Base-by-base conservation (phyloP, 1,140 invertebrate species). In the Alviniconcha marisindica region DNA sequence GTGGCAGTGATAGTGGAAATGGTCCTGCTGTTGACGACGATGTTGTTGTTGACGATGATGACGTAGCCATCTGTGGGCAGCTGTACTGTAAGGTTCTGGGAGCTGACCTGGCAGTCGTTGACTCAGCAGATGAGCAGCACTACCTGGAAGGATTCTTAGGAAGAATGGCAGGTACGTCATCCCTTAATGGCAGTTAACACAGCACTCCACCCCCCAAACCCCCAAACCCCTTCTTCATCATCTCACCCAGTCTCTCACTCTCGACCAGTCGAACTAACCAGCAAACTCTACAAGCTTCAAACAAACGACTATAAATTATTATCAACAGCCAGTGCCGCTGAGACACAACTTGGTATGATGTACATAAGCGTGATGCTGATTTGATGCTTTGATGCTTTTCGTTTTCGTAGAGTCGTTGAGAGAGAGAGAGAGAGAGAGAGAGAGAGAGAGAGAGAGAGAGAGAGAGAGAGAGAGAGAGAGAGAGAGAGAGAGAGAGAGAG, bases 1-100 rank as follows among this genome's bases (percentile, higher is more conserved):
- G 21, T 42, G 38, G 42, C 10, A 4, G 21, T 73, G 36, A 73
- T 73, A 42, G 4, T 48, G 44, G 18, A 10, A 18, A 48, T 48
- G 44, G 18, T 48, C 7, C 5, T 48, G 44, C 5, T 48, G 18
- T 28, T 74, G 36, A 74, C 18, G 12, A 5, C 2, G 36, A 74
- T 42, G 36, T 18, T 40, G 14, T 18, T 42, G 42, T 12, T 42
- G 71, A 5, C 24, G 0, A 24, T 74, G 42, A 42, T 42, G 7
- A 42, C 2, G 15, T 42, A 21, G 71, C 15, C 15, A 21, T 33
- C 21, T 44, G 42, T 28, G 18, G 24, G 21, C 78, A 80, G 78
- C 56, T 80, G 56, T 80, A 80, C 78, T 80, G 78, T 38, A 80
- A 40, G 21, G 40, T 80, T 2, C 78, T 80, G 36, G 78, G 78